These are phyloP conservation scores for Ctenosaura bakeri DNA, from an alignment of 2,797 vertebrate species.

Conservation along the genomic window DNA sequence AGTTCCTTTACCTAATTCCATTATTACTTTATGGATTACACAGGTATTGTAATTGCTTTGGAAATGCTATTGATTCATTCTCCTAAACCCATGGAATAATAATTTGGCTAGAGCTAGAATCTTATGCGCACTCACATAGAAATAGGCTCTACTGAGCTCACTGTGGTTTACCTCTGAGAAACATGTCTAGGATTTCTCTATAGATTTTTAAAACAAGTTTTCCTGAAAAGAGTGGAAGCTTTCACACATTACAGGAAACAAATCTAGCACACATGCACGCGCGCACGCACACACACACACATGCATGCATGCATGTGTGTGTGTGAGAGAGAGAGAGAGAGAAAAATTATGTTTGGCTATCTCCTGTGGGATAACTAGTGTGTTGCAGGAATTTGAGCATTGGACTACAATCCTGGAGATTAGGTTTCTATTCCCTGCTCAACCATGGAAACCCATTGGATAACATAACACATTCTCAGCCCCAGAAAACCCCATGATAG, in stretches of 20 bases:
- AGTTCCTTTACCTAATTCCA: constrained; percentile 23
- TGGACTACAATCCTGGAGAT: too few relatives aligned
- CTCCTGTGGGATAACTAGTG: too few relatives aligned
- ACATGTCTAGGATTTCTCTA: background rate
- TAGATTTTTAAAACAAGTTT: constrained; percentile 21
- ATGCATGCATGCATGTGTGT: too few relatives aligned
- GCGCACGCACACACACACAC: too few relatives aligned
- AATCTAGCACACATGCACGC: background rate
- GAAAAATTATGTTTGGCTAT: background rate
- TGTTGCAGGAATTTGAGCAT: too few relatives aligned
- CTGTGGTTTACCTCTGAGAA: background rate
- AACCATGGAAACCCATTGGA: too few relatives aligned
- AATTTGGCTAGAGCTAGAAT: background rate
- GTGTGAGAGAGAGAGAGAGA: too few relatives aligned
- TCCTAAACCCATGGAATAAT: constrained; percentile 26
- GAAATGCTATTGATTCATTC: constrained; percentile 40
- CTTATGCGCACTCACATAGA: background rate
- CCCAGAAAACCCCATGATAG: too few relatives aligned
- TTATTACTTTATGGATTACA: constrained; percentile 6
- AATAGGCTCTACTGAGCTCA: background rate
- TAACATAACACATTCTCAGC: too few relatives aligned
- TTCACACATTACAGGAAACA: background rate
- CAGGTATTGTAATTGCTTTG: background rate
- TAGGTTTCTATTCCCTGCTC: too few relatives aligned
- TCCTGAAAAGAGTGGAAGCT: background rate